Evolutionary conservation across 2,797 vertebrate genomes (phyloP).

Genomic region (Fratercula arctica): DNA sequence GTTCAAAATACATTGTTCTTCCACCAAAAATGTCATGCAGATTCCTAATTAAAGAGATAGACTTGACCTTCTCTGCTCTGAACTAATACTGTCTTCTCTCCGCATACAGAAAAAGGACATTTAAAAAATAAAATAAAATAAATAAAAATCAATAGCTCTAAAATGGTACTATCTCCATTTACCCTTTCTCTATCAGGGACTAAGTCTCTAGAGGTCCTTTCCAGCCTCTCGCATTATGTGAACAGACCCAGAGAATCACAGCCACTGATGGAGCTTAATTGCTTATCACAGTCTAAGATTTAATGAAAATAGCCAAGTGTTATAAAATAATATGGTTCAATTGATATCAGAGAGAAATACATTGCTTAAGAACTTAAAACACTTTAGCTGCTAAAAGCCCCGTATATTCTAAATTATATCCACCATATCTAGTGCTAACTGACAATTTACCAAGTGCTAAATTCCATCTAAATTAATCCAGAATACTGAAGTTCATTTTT

Average conservation of each 20-base stretch:
- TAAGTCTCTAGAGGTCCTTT: not conserved
- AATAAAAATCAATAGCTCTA: not conserved
- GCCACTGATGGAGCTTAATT: not conserved
- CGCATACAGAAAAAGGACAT: not conserved
- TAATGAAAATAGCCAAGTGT: conserved; percentile 23
- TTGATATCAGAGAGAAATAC: not conserved
- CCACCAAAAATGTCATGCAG: not conserved
- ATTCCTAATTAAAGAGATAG: not conserved
- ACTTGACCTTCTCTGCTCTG: not conserved
- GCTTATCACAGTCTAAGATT: not conserved
- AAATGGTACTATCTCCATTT: not conserved
- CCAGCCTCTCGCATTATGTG: not conserved
- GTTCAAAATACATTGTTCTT: not conserved
- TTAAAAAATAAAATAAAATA: not conserved
- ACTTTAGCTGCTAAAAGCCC: not conserved
- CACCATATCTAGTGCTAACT: conserved; percentile 13
- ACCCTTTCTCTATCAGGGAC: not conserved
- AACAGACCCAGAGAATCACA: not conserved
- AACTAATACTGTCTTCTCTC: not conserved
- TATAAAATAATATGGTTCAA: conserved; percentile 32
- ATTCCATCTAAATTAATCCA: conserved; percentile 47
- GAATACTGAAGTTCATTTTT: conserved; percentile 20
- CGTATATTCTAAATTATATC: conserved; percentile 18
- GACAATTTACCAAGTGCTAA: conserved; percentile 42
- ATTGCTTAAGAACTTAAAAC: conserved; percentile 22